Evolutionary conservation across 2,888 invertebrate species (phyloP), one percentile per base, ranked within the genome.

Genomic region (Drosophila kuntzei): DNA sequence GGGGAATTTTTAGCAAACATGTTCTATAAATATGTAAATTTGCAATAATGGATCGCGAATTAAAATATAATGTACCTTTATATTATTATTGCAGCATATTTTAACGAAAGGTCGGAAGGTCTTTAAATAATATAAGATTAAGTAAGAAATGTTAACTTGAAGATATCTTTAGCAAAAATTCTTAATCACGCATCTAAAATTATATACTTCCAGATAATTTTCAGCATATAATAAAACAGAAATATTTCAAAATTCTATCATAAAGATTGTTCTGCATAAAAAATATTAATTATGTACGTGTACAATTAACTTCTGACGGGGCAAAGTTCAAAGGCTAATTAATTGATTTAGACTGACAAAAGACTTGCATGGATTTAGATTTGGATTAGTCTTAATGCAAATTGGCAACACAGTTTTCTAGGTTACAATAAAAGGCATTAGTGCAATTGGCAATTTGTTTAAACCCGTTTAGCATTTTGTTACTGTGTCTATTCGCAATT

Each of bases 401-500:
- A 75, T 75, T 53, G 14, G 44, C 36, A 7, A 34, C 37, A 54
- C 27, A 53, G 37, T 41, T 68, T 76, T 71, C 73, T 73, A 79
- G 76, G 62, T 39, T 74, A 79, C 46, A 58, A 49, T 36, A 64
- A 51, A 64, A 46, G 36, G 36, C 44, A 6, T 25, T 60, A 66
- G 63, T 71, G 66, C 61, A 37, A 67, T 60, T 69, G 58, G 63
- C 49, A 66, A 62, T 53, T 76, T 71, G 63, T 70, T 68, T 59
- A 82, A 85, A 85, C 85, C 76, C 76, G 86, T 80, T 87, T 76
- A 55, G 54, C 44, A 41, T 59, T 47, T 71, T 63, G 34, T 41
- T 54, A 50, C 14, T 53, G 44, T 37, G 22, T 58, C 39, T 44
- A 49, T 53, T 61, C 37, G 75, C 78, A 87, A 87, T 87, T 87